A percentile compares a stretch with the other conserved stretches of the same genome.
Evolutionary conservation across 2,797 vertebrate species (phyloP).

Genomic region (Melanogrammus aeglefinus): DNA sequence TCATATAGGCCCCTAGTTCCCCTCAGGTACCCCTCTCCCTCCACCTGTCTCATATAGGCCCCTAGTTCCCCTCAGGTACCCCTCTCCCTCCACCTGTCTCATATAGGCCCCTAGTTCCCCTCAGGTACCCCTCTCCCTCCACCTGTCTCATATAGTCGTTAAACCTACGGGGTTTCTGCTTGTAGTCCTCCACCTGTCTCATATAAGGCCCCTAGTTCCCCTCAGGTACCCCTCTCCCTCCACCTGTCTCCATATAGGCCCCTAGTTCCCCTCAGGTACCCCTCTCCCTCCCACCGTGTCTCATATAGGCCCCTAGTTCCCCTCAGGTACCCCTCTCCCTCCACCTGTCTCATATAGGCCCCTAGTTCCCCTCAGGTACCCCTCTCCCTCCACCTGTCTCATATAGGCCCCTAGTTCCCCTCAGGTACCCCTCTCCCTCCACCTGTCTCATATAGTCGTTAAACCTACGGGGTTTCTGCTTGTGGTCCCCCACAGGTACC

Average conservation of each 20-base stretch:
- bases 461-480: too few species aligned
- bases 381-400: too few species aligned
- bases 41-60: neutral
- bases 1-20: neutral
- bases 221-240: slow-evolving; percentile 6
- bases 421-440: too few species aligned
- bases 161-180: too few species aligned
- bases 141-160: too few species aligned
- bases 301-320: neutral
- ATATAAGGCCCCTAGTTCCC: neutral
- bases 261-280: neutral
- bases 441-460: neutral
- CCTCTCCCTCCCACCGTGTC: too few species aligned
- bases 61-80: neutral
- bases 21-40: slow-evolving; percentile 5
- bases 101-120: neutral
- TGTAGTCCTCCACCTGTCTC: too few species aligned
- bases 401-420: neutral
- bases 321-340: slow-evolving; percentile 2
- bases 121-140: too few species aligned
- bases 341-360: neutral
- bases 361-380: too few species aligned
- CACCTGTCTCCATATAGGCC: neutral
- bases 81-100: neutral
- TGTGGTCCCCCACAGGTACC: too few species aligned